Conservation (phyloP, 1,140 invertebrate species). For the Diorhabda carinulata region DNA sequence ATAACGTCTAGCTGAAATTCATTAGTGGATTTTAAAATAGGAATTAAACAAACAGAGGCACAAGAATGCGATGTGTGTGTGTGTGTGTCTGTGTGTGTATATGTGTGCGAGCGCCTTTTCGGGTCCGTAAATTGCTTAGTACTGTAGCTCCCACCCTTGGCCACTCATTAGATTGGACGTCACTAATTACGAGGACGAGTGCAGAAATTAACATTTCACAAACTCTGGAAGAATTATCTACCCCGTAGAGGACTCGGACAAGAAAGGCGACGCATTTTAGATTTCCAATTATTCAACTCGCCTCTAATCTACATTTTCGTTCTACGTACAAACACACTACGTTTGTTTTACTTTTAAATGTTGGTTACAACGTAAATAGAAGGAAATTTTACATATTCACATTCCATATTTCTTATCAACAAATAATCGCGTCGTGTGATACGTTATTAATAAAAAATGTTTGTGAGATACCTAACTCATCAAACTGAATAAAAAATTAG, state of each 20-base stretch:
- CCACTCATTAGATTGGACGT: slow-evolving; percentile 36
- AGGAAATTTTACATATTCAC: too few species aligned
- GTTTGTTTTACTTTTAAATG: too few species aligned
- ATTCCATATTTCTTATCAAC: too few species aligned
- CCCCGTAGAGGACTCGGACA: background rate
- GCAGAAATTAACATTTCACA: slow-evolving; percentile 31
- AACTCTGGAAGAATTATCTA: slow-evolving; percentile 15
- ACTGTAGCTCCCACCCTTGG: slow-evolving; percentile 22
- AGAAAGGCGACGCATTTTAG: background rate
- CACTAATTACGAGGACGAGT: slow-evolving; percentile 30
- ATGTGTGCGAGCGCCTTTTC: background rate
- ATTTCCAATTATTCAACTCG: slow-evolving; percentile 2
- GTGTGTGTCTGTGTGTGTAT: too few species aligned
- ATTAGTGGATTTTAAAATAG: slow-evolving; percentile 36
- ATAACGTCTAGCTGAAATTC: slow-evolving; percentile 28
- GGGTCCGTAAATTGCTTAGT: slow-evolving; percentile 30
- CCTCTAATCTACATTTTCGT: background rate
- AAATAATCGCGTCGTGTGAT: too few species aligned
- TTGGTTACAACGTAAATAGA: too few species aligned
- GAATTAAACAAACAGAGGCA: slow-evolving; percentile 32
- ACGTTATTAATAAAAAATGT: too few species aligned
- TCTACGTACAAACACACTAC: background rate
- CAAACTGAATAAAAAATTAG: too few species aligned
- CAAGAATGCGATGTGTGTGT: slow-evolving; percentile 9
- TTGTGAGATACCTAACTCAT: too few species aligned